phyloP scores from a whole-genome alignment of 2,113 vertebrate species.

The Sinocyclocheilus anshuiensis region DNA sequence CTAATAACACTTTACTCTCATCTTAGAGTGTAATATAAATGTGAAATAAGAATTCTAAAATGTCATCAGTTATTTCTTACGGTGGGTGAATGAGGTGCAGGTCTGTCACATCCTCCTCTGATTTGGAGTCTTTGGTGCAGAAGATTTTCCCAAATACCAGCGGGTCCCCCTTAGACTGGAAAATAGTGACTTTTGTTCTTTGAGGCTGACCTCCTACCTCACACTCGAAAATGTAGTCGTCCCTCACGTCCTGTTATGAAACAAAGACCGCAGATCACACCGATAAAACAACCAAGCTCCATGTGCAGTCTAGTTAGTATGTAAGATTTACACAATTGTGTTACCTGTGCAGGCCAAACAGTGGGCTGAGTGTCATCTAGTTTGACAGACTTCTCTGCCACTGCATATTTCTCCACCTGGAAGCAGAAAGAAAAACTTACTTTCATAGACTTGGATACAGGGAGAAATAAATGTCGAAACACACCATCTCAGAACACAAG shows the following conservation, averaged over 20 bases:
- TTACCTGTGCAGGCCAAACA: constrained; percentile 95
- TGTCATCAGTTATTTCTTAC: constrained; percentile 74
- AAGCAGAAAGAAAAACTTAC: constrained; percentile 54
- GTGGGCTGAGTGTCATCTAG: constrained; percentile 88
- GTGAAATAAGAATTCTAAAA: neutral
- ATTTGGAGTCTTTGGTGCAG: constrained; percentile 81
- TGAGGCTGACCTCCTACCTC: constrained; percentile 89
- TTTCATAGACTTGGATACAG: neutral
- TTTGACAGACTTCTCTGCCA: constrained; percentile 92
- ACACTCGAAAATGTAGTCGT: constrained; percentile 96
- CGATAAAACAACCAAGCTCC: neutral
- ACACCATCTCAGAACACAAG: neutral
- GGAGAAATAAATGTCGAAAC: neutral
- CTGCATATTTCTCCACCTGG: constrained; percentile 97
- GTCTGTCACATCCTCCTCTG: constrained; percentile 83
- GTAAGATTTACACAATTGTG: neutral
- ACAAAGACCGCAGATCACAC: neutral
- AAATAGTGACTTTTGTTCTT: constrained; percentile 92
- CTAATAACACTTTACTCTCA: neutral
- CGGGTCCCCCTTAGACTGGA: constrained; percentile 92
- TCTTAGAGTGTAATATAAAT: neutral
- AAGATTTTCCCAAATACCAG: constrained; percentile 96
- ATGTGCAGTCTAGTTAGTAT: neutral
- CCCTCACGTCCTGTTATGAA: constrained; percentile 85
- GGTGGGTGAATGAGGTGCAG: constrained; percentile 84